Evolutionary conservation across 2,888 invertebrate species (phyloP), one percentile per base, ranked within the genome.

Genomic region (Ochropleura plecta): DNA sequence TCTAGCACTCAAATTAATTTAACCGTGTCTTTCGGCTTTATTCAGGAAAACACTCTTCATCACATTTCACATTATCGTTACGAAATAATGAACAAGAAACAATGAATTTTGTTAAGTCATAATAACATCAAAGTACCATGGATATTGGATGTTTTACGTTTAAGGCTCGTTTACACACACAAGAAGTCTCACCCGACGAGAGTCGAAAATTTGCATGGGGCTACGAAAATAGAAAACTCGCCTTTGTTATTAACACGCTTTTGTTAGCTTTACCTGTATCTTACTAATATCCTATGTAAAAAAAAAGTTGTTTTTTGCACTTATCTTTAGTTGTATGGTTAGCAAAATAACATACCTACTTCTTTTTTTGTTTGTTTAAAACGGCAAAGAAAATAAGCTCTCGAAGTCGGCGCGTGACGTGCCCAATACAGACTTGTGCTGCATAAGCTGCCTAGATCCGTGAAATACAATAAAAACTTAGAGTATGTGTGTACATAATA

Each of bases 1-100:
- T 68, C 49, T 42, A 64, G 59, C 63, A 64, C 57, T 74, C 30
- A 70, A 74, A 69, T 75, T 84, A 83, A 81, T 83, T 80, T 53
- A 53, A 70, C 40, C n/a, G 64, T 69, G 51, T 79, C 72, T 79
- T 63, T 51, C 12, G 30, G 65, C 63, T 75, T 60, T 68, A 80
- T 71, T 81, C 53, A n/a, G 46, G 59, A 70, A 70, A 84, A 68
- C 20, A 20, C 42, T 59, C 16, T 59, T 55, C 59, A 66, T 70
- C 53, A 80, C 49, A 66, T 79, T 63, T 65, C 40, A 48, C 30
- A 62, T 62, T 83, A 66, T 66, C 64, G 65, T 69, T 65, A 79
- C n/a, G 59, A 79, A 70, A 73, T 79, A 72, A 73, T 62, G 42
- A 73, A 79, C 62, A 69, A 14, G 69, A 48, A 73, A 69, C 65